These are phyloP conservation scores for Lateolabrax maculatus DNA, from an alignment of 2,797 vertebrate species.

Conservation along the genomic window DNA sequence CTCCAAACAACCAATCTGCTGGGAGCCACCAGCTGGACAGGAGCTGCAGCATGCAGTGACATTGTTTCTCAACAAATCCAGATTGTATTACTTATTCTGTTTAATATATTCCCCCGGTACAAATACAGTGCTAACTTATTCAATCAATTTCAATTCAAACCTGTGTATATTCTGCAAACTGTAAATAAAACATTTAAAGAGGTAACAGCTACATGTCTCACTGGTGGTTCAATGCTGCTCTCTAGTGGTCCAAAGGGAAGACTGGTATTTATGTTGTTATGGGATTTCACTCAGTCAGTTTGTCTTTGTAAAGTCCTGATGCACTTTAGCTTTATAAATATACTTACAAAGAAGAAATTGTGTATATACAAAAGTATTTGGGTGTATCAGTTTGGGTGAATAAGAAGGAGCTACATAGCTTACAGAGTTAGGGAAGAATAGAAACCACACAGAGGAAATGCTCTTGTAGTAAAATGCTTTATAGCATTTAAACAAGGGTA, in stretches of 20 bases:
- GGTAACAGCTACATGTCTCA: not conserved
- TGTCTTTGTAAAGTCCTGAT: not conserved
- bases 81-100: not conserved
- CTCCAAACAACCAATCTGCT: too few relatives aligned
- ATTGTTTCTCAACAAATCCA: not conserved
- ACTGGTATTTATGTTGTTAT: not conserved
- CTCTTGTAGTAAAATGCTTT: not conserved
- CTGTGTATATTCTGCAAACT: not conserved
- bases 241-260: constrained; percentile 50
- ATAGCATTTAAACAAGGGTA: not conserved
- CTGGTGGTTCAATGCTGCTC: constrained; percentile 44
- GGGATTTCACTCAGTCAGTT: not conserved
- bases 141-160: not conserved
- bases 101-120: not conserved
- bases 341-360: not conserved
- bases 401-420: not conserved
- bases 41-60: not conserved
- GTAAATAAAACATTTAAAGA: not conserved
- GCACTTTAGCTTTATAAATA: not conserved
- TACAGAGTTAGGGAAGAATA: not conserved
- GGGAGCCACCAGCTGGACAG: not conserved
- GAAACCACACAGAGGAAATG: not conserved
- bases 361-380: not conserved
- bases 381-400: not conserved
- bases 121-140: not conserved